Conservation (phyloP, 2,797 vertebrate genomes). For the Serranus cabrilla region DNA sequence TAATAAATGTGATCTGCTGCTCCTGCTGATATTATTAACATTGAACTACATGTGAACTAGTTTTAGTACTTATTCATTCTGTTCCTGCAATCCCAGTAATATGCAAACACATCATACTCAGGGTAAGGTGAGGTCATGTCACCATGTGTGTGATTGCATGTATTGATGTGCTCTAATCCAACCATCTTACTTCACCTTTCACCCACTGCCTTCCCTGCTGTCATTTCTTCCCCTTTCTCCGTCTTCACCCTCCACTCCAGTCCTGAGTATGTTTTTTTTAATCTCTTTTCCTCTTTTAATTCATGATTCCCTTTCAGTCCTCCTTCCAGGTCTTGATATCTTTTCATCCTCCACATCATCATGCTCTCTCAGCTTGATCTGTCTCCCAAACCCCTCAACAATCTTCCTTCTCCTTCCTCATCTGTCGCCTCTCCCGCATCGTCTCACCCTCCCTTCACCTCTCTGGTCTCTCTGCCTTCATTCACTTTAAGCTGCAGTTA, state of each 20-base stretch:
- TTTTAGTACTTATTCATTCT: slow-evolving; percentile 17
- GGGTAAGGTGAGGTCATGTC: slow-evolving; percentile 2
- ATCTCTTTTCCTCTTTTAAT: slow-evolving; percentile 35
- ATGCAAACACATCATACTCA: slow-evolving; percentile 21
- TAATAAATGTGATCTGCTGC: slow-evolving; percentile 25
- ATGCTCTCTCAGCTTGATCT: slow-evolving; percentile 50
- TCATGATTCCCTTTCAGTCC: slow-evolving; percentile 30
- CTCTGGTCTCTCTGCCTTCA: slow-evolving; percentile 42
- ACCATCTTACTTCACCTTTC: slow-evolving; percentile 10
- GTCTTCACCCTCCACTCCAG: slow-evolving; percentile 8
- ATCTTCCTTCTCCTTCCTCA: slow-evolving; percentile 55
- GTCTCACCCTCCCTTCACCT: slow-evolving; percentile 48
- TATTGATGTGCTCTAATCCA: not conserved
- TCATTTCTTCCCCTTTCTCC: slow-evolving; percentile 7
- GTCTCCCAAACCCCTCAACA: slow-evolving; percentile 54
- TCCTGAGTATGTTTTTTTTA: slow-evolving; percentile 22
- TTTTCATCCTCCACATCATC: slow-evolving; percentile 26
- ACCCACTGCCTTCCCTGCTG: slow-evolving; percentile 4
- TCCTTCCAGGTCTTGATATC: slow-evolving; percentile 12
- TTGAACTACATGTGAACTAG: slow-evolving; percentile 21
- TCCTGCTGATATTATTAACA: slow-evolving; percentile 18
- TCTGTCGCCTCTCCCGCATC: slow-evolving; percentile 52
- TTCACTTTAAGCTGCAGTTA: slow-evolving; percentile 74
- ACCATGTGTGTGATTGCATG: slow-evolving; percentile 19
- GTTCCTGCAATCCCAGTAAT: slow-evolving; percentile 28